phyloP scores from a whole-genome alignment of 2,888 invertebrate genomes.

The Synanthedon formicaeformis region DNA sequence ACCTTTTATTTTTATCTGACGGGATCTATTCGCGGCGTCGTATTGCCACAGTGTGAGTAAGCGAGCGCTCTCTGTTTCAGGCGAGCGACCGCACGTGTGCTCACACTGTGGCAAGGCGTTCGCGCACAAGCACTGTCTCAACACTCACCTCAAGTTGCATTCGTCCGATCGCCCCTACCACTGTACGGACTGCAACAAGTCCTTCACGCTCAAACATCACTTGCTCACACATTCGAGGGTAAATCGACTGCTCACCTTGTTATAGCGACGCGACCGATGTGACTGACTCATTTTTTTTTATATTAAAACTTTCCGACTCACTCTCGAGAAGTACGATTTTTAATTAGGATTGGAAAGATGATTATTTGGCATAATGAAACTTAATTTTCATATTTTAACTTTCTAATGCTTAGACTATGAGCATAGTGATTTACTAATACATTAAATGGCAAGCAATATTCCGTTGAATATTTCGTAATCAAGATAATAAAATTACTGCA shows the following conservation, averaged over 20 bases:
- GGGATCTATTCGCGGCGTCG: no score
- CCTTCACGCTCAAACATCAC: conserved; percentile 80
- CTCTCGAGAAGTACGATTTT: neutral
- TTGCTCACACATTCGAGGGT: conserved; percentile 75
- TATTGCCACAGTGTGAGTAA: conserved; percentile 4
- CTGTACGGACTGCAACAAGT: conserved; percentile 79
- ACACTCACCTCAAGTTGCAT: conserved; percentile 78
- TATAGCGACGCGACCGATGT: conserved; percentile 1
- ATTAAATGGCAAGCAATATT: no score
- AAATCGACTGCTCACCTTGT: conserved; percentile 3
- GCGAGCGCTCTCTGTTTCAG: conserved; percentile 18
- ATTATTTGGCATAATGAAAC: neutral
- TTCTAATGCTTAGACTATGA: no score
- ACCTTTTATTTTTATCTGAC: no score
- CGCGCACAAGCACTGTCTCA: conserved; percentile 79
- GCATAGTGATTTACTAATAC: no score
- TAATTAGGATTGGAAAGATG: neutral
- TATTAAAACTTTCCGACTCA: no score
- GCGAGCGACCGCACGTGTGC: conserved; percentile 76
- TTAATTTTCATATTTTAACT: neutral
- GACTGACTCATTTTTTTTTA: no score
- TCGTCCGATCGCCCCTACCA: conserved; percentile 78
- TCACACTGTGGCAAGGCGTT: conserved; percentile 77
- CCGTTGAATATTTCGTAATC: no score
- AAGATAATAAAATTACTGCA: no score